Evolutionary conservation across 1,140 invertebrate species (phyloP).

Genomic region (Wiebesia pumilae): DNA sequence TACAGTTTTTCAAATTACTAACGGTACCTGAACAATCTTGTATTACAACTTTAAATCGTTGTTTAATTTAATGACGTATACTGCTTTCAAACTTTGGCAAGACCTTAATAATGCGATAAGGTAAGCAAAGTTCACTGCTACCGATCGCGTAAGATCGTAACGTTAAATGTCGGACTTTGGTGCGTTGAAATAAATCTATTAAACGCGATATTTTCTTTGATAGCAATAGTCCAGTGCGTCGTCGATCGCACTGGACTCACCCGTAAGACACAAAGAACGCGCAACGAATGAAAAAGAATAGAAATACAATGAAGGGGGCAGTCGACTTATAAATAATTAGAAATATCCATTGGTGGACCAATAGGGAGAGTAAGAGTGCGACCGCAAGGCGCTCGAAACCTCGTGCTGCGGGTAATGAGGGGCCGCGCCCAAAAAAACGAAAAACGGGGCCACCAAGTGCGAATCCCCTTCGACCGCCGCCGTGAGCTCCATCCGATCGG

Average conservation of each 20-base stretch:
- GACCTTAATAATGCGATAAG: too few species aligned
- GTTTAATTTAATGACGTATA: too few species aligned
- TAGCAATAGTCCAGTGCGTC: too few species aligned
- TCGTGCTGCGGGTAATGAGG: too few species aligned
- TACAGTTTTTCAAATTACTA: too few species aligned
- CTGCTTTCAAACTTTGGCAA: too few species aligned
- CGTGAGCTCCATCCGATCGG: background rate
- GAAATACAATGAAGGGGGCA: background rate
- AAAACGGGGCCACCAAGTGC: background rate
- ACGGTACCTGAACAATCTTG: too few species aligned
- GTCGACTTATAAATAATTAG: background rate
- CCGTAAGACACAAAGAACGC: constrained; percentile 27
- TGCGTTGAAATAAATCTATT: background rate
- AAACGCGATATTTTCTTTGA: background rate
- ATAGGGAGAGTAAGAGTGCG: background rate
- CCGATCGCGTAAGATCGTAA: background rate
- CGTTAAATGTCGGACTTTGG: constrained; percentile 23
- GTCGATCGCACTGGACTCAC: background rate
- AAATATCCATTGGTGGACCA: background rate
- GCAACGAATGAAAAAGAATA: background rate
- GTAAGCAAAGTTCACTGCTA: background rate
- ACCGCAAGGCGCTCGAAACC: too few species aligned
- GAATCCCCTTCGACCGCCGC: background rate
- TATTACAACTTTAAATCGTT: too few species aligned
- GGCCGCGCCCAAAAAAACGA: background rate